Conservation (phyloP, 2,797 vertebrate species). For the Coilia nasus region DNA sequence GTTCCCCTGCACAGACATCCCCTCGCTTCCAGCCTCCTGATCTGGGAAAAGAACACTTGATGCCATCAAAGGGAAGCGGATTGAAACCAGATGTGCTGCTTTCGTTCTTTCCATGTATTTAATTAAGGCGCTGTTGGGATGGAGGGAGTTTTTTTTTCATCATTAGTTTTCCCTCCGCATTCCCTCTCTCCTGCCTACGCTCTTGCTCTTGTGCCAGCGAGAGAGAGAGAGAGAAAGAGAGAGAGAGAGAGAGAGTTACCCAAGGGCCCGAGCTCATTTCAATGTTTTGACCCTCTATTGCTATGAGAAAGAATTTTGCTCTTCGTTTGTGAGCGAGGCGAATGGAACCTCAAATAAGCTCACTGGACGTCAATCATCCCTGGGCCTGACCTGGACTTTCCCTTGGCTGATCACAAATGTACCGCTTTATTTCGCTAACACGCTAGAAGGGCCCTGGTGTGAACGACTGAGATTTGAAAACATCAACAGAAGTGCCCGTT, state of each 20-base stretch:
- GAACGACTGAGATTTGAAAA: constrained; percentile 2
- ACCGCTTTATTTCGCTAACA: not conserved
- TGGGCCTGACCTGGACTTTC: constrained; percentile 24
- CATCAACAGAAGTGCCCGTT: not conserved
- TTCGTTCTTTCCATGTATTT: constrained; percentile 94
- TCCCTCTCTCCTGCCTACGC: constrained; percentile 71
- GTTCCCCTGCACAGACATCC: constrained; percentile 85
- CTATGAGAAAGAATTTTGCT: constrained; percentile 32
- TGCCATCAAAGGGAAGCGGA: constrained; percentile 96
- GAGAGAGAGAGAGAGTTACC: constrained; percentile 12
- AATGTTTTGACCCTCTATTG: constrained; percentile 15
- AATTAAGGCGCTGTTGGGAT: constrained; percentile 90
- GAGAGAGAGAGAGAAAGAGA: not conserved
- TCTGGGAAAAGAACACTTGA: constrained; percentile 97
- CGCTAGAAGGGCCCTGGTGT: not conserved
- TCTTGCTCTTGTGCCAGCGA: constrained; percentile 65
- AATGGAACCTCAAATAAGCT: constrained; percentile 62
- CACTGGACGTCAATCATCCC: constrained; percentile 21
- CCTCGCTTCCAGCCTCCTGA: constrained; percentile 87
- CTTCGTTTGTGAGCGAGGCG: constrained; percentile 48
- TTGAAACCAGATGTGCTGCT: constrained; percentile 96
- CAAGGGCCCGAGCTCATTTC: constrained; percentile 12
- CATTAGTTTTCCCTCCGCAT: constrained; percentile 86
- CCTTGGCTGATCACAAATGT: constrained; percentile 21
- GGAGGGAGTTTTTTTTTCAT: constrained; percentile 88